Evolutionary conservation across 2,888 invertebrate species (phyloP).

Genomic region (Cantharis rustica): DNA sequence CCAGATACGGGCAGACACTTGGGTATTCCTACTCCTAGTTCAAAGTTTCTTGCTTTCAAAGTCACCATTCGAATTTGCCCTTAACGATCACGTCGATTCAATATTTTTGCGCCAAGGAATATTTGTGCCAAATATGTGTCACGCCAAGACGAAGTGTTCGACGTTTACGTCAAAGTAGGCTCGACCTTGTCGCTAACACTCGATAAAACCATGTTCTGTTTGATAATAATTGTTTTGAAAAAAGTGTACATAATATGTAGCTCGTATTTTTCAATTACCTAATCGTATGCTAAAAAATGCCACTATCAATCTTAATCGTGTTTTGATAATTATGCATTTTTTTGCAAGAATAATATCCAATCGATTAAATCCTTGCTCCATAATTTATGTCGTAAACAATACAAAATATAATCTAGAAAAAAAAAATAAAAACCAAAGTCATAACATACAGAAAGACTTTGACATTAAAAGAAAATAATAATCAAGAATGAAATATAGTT

Average conservation of each 20-base stretch:
- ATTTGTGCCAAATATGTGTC: not conserved
- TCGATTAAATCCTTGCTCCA: not conserved
- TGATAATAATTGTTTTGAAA: not conserved
- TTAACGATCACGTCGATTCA: not conserved
- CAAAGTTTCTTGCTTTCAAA: not conserved
- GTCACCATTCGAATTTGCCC: not conserved
- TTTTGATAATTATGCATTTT: not conserved
- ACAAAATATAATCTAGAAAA: not conserved
- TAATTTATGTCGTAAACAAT: not conserved
- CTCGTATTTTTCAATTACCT: not conserved
- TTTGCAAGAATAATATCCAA: not conserved
- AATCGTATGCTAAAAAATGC: not conserved
- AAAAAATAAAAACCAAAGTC: not conserved
- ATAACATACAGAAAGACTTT: not conserved
- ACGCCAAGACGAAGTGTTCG: not conserved
- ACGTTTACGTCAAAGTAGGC: not conserved
- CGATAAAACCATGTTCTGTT: not conserved
- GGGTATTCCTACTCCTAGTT: not conserved
- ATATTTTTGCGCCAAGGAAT: not conserved
- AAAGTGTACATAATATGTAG: not conserved
- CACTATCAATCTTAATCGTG: not conserved
- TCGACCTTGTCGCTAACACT: not conserved
- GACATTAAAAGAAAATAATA: not conserved
- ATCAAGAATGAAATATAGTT: not conserved
- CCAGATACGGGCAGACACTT: conserved; percentile 5